A percentile compares a stretch with the other conserved stretches of the same genome.
These are phyloP conservation scores for Meganola albula DNA, from an alignment of 2,888 invertebrate genomes.

Conservation along the genomic window DNA sequence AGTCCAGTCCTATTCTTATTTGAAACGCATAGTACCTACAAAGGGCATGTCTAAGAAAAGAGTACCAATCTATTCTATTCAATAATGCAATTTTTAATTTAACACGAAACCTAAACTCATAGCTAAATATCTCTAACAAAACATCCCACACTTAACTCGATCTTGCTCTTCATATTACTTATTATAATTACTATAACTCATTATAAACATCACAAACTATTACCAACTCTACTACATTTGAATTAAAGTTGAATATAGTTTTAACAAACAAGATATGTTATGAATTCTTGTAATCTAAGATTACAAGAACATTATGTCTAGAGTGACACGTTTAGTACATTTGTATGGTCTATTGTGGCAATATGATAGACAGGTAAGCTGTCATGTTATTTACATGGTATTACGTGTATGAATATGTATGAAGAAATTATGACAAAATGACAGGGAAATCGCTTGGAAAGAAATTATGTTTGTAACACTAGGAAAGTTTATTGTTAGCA, in stretches of 20 bases:
- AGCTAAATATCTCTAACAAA: slow-evolving; percentile 15
- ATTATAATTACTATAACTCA: slow-evolving; percentile 4
- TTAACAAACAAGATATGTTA: slow-evolving; percentile 5
- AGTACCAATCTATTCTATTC: too few relatives aligned
- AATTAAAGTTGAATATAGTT: slow-evolving; percentile 4
- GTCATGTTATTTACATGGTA: slow-evolving; percentile 25
- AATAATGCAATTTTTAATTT: too few relatives aligned
- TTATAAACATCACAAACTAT: not conserved
- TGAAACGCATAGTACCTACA: too few relatives aligned
- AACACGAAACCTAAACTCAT: too few relatives aligned
- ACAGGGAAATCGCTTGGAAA: too few relatives aligned
- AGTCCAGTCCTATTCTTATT: too few relatives aligned
- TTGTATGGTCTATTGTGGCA: slow-evolving; percentile 23
- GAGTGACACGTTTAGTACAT: slow-evolving; percentile 26
- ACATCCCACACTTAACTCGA: slow-evolving; percentile 17
- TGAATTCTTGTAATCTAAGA: slow-evolving; percentile 24
- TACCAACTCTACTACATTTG: not conserved
- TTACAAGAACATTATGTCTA: slow-evolving; percentile 24
- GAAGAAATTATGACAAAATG: too few relatives aligned
- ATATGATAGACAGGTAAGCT: slow-evolving; percentile 26
- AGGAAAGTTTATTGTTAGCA: too few relatives aligned
- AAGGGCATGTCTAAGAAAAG: too few relatives aligned
- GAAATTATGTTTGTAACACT: too few relatives aligned
- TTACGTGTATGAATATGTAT: slow-evolving; percentile 30
- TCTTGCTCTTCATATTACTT: slow-evolving; percentile 17